A percentile compares a stretch with the other conserved stretches of the same genome.
phyloP scores from a whole-genome alignment of 1,140 invertebrate species.

The Metopolophium dirhodum region DNA sequence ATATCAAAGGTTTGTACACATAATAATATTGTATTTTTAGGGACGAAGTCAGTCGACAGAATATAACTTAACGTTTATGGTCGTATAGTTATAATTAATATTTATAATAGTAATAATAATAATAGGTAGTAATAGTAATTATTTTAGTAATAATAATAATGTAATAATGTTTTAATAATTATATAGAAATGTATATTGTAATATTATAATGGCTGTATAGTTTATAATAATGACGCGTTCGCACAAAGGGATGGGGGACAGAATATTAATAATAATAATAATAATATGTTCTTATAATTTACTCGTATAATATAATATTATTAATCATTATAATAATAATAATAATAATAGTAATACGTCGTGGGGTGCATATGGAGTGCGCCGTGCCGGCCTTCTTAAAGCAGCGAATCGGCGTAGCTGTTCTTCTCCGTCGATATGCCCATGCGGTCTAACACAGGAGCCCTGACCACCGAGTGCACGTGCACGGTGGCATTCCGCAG shows the following conservation, averaged over 20 bases:
- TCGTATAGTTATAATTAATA: conserved; percentile 21
- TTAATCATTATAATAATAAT: neutral
- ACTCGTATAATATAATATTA: neutral
- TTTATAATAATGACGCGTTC: neutral
- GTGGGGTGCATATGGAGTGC: no score
- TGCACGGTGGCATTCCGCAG: conserved; percentile 50
- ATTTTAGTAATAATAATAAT: neutral
- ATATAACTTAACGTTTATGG: conserved; percentile 21
- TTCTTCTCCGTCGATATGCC: conserved; percentile 48
- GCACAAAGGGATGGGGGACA: neutral
- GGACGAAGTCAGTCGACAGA: neutral
- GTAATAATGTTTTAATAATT: conserved; percentile 3
- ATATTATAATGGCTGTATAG: neutral
- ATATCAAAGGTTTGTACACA: conserved; percentile 28
- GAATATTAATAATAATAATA: neutral
- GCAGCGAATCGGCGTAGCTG: conserved; percentile 50
- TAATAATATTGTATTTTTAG: neutral
- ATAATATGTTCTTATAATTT: neutral
- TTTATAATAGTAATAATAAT: conserved; percentile 11
- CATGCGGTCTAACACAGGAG: conserved; percentile 45
- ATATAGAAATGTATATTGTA: conserved; percentile 26
- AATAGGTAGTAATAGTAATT: neutral
- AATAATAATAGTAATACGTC: neutral
- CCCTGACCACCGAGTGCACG: conserved; percentile 50
- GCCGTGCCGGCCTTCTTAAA: neutral